Percentiles rank a stretch among this genome's conserved stretches.
phyloP scores from a whole-genome alignment of 2,888 invertebrate genomes.

The Idaea biselata region DNA sequence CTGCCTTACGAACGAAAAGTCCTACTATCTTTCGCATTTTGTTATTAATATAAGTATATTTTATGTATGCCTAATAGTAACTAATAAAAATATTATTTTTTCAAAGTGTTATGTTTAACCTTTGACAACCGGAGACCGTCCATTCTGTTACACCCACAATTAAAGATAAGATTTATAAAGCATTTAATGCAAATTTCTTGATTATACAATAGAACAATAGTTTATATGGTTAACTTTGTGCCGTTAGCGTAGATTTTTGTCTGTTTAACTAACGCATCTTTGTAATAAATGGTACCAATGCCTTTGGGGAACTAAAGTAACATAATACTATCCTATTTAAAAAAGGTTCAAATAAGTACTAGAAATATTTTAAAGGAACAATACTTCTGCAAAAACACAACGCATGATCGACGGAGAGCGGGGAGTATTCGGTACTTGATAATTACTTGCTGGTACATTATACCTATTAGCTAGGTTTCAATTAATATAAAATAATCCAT shows the following conservation, averaged over 20 bases:
- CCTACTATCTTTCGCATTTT: no score
- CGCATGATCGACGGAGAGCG: no score
- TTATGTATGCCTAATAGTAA: no score
- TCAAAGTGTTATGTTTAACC: constrained; percentile 9
- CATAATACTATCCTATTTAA: not conserved
- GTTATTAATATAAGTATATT: no score
- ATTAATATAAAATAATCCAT: no score
- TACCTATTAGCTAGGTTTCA: no score
- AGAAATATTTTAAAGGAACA: no score
- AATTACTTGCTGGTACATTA: no score
- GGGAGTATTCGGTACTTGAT: no score
- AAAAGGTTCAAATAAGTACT: not conserved
- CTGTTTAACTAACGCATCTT: constrained; percentile 7
- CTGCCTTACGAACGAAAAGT: no score
- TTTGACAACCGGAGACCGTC: constrained; percentile 11
- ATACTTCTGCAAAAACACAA: no score
- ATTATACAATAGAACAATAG: constrained; percentile 15
- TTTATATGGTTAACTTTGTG: constrained; percentile 6
- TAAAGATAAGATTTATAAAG: constrained; percentile 12
- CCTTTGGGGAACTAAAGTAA: not conserved
- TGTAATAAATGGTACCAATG: not conserved
- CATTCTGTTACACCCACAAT: constrained; percentile 10
- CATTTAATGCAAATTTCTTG: constrained; percentile 13
- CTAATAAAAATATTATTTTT: not conserved
- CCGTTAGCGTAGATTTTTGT: constrained; percentile 9